A percentile compares a stretch with the other conserved stretches of the same genome.
phyloP scores from a whole-genome alignment of 2,113 vertebrate genomes.

The Ageneiosus marmoratus region DNA sequence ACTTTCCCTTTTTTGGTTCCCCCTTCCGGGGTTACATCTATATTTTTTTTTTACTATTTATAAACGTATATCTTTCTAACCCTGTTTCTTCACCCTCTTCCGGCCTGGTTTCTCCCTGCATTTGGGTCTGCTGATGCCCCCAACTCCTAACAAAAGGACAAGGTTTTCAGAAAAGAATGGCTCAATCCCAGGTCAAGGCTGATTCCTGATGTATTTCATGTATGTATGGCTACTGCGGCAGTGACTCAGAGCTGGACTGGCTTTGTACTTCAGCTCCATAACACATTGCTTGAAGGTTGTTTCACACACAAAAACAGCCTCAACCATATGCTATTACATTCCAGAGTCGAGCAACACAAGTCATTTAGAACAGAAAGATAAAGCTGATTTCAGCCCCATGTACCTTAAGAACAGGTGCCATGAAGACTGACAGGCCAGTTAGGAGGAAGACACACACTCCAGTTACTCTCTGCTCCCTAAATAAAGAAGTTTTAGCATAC shows the following conservation, averaged over 20 bases:
- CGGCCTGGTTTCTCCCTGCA: too few relatives aligned
- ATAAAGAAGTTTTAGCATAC: conserved; percentile 26
- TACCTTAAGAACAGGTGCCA: conserved; percentile 98
- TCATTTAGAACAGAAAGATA: neutral
- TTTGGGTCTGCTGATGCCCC: too few relatives aligned
- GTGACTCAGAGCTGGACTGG: neutral
- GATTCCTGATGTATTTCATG: neutral
- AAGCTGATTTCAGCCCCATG: neutral
- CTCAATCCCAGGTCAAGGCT: neutral
- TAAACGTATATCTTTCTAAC: too few relatives aligned
- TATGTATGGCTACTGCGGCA: neutral
- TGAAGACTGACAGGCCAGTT: conserved; percentile 94
- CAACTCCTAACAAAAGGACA: too few relatives aligned
- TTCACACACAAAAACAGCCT: neutral
- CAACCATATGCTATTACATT: neutral
- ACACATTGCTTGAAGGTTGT: neutral
- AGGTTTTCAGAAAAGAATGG: neutral
- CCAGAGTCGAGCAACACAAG: too few relatives aligned
- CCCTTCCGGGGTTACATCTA: too few relatives aligned
- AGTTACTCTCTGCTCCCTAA: conserved; percentile 94
- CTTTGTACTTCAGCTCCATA: neutral
- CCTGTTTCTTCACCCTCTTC: too few relatives aligned
- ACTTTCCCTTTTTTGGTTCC: too few relatives aligned
- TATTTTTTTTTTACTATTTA: too few relatives aligned
- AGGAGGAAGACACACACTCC: conserved; percentile 90